A percentile compares a stretch with the other conserved stretches of the same genome.
Evolutionary conservation across 2,113 vertebrate genomes (phyloP).

Genomic region (Nyctibius bracteatus): DNA sequence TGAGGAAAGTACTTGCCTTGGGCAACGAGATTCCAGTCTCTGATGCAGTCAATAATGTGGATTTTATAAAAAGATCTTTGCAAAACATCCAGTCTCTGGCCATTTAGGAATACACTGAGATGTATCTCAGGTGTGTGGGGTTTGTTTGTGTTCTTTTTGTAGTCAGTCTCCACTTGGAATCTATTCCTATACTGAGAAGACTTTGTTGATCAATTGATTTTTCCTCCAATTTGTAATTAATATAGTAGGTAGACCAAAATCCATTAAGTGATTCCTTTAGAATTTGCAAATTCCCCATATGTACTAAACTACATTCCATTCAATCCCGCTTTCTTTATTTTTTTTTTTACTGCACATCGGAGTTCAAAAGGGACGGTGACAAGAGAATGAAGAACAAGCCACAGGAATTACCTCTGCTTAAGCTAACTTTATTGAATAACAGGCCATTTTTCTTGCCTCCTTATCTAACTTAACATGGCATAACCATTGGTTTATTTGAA

Average conservation of each 20-base stretch:
- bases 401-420: neutral
- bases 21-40: neutral
- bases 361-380: neutral
- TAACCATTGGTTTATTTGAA: neutral
- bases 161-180: neutral
- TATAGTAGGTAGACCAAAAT: neutral
- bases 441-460: neutral
- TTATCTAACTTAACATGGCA: neutral
- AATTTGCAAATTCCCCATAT: neutral
- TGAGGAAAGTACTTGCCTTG: neutral
- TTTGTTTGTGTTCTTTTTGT: neutral
- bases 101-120: neutral
- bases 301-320: neutral
- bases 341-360: neutral
- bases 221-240: neutral
- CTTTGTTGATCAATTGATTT: neutral
- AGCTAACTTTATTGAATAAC: neutral
- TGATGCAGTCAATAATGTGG: neutral
- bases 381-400: neutral
- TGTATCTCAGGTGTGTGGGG: rapidly evolving
- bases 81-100: neutral
- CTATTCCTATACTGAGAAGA: neutral
- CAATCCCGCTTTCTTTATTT: neutral
- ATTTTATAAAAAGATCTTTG: neutral
- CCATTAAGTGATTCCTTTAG: neutral